Conservation (phyloP, 2,113 vertebrate genomes). For the Panthera uncia region DNA sequence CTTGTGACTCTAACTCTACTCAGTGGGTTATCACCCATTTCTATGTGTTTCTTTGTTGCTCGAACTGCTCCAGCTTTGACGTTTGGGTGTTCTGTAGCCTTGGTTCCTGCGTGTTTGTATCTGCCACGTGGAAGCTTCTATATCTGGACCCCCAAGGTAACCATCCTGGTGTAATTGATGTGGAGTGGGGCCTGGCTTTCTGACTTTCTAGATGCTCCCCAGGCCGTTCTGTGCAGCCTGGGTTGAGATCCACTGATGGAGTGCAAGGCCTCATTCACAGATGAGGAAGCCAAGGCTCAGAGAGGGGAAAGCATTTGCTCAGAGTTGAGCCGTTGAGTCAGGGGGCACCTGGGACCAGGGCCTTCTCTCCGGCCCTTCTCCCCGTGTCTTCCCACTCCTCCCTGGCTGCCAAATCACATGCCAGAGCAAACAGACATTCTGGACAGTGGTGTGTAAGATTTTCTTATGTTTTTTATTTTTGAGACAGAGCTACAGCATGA, state of each 20-base stretch:
- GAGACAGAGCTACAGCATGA: too few species aligned
- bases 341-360: not conserved
- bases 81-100: too few species aligned
- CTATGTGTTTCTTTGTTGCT: not conserved
- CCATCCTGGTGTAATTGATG: not conserved
- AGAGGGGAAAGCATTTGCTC: not conserved
- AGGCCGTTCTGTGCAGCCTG: not conserved
- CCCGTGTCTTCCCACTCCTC: not conserved
- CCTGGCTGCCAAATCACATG: not conserved
- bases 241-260: not conserved
- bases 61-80: not conserved
- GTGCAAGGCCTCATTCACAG: not conserved
- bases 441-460: not conserved
- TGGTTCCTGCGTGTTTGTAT: not conserved
- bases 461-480: too few species aligned
- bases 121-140: not conserved
- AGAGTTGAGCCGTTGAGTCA: not conserved
- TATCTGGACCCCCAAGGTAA: not conserved
- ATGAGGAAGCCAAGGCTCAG: not conserved
- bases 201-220: not conserved
- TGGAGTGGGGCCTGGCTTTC: not conserved
- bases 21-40: not conserved
- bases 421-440: not conserved
- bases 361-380: not conserved
- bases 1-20: not conserved